phyloP scores from a whole-genome alignment of 2,888 invertebrate species.

The Autographa gamma region DNA sequence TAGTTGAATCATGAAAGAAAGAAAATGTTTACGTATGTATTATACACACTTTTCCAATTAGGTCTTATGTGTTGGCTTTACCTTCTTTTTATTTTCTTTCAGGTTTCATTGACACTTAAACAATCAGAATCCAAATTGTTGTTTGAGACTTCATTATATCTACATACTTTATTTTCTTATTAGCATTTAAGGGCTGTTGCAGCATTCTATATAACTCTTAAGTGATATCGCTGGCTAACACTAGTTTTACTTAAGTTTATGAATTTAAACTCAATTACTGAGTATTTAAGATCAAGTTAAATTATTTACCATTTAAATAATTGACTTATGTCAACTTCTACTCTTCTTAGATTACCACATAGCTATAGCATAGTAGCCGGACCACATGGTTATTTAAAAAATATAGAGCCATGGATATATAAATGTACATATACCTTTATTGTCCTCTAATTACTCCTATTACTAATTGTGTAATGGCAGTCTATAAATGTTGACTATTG shows the following conservation, averaged over 20 bases:
- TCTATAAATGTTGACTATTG: neutral
- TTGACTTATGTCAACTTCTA: neutral
- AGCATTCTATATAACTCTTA: neutral
- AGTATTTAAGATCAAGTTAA: neutral
- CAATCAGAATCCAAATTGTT: conserved; percentile 7
- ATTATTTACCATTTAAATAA: neutral
- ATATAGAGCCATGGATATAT: no score
- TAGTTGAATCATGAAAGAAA: conserved; percentile 26
- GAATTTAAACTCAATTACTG: neutral
- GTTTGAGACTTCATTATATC: conserved; percentile 21
- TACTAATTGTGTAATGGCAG: neutral
- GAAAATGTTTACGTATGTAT: conserved; percentile 24
- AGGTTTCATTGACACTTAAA: conserved; percentile 20
- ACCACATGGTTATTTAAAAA: neutral
- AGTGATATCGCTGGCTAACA: neutral
- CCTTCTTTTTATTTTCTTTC: conserved; percentile 23
- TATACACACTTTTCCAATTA: conserved; percentile 15
- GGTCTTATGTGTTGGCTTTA: conserved; percentile 11
- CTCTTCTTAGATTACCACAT: neutral
- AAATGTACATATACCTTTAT: no score
- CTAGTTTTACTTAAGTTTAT: neutral
- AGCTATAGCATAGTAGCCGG: neutral
- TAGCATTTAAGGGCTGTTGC: conserved; percentile 11
- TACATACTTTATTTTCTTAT: conserved; percentile 22
- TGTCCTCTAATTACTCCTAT: neutral